A percentile compares a stretch with the other conserved stretches of the same genome.
Evolutionary conservation across 2,888 invertebrate species (phyloP).

Genomic region (Agrotis segetum): DNA sequence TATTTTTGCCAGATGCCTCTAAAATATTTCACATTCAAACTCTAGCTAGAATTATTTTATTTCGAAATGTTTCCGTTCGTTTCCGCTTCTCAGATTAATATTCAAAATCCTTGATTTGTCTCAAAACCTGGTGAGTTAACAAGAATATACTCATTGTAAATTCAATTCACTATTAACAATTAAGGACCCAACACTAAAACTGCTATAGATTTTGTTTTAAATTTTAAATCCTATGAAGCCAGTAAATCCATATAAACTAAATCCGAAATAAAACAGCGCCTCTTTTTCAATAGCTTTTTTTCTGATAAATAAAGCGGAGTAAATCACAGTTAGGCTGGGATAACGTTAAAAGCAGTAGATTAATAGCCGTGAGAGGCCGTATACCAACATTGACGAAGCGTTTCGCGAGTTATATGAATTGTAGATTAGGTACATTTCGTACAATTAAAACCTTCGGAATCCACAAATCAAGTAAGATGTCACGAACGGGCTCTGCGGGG

Average conservation of each 20-base stretch:
- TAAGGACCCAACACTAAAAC: not conserved
- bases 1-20: conserved; percentile 41
- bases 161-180: conserved; percentile 5
- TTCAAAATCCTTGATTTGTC: conserved; percentile 9
- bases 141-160: not conserved
- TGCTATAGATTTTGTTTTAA: conserved; percentile 12
- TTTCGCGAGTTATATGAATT: conserved; percentile 55
- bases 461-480: conserved; percentile 74
- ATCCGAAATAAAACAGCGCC: conserved; percentile 21
- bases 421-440: conserved; percentile 66
- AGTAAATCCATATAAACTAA: conserved; percentile 28
- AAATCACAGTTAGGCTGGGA: conserved; percentile 45
- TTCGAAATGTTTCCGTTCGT: conserved; percentile 8
- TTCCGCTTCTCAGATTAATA: conserved; percentile 23
- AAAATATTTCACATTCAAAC: conserved; percentile 9
- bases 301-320: conserved; percentile 25
- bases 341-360: conserved; percentile 45
- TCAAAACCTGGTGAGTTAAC: conserved; percentile 4
- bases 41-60: conserved; percentile 19
- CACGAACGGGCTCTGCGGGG: conserved; percentile 69
- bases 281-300: conserved; percentile 43
- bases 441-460: conserved; percentile 72
- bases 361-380: conserved; percentile 40
- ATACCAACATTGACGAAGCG: conserved; percentile 45
- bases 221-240: conserved; percentile 14